Base-by-base conservation (phyloP, 2,797 vertebrate genomes). In the Rhinella marina region DNA sequence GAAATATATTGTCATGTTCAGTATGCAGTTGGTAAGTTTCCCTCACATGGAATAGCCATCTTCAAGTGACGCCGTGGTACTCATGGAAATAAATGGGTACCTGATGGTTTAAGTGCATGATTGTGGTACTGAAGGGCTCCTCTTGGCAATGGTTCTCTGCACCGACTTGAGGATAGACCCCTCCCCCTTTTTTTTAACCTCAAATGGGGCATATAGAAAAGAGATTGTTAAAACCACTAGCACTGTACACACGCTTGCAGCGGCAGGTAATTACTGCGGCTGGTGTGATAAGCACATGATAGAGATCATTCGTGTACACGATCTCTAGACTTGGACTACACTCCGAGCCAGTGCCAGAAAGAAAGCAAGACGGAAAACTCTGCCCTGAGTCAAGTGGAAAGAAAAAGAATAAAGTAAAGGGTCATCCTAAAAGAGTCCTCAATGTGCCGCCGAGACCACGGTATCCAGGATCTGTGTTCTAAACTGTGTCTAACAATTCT, bases 401-500 rank as follows among this genome's bases (percentile, higher is more conserved):
- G 41, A 4, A 21, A 41, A 75, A 75, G 32, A 75, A 23, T 50
- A 11, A 73, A 73, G 7, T 48, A 48, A 73, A 73, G 70, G 70
- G 70, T 73, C 70, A 21, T 48, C 70, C 16, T 70, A 70, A 73
- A 73, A 73, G 70, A 73, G 70, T 73, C 29, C 23, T 12, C 41
- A 52, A 52, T n/a, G 73, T 25, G 73, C 9, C 2, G 3, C 41
- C 3, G 73, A 76, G 48, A 23, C 73, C 23, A 52, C 32, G 48
- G 41, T 52, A 52, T 76, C 73, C 73, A 52, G 48, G 73, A 76
- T 23, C 73, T 52, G 23, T 50, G 73, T 7, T 50, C 73, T 48
- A 52, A 76, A 76, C 41, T 76, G 73, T 50, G 73, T n/a, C 73
- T 76, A n/a, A 52, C 70, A 73, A 76, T 86, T 86, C 19, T 64